Conservation (phyloP, 2,888 invertebrate genomes). For the Ectobius pallidus region DNA sequence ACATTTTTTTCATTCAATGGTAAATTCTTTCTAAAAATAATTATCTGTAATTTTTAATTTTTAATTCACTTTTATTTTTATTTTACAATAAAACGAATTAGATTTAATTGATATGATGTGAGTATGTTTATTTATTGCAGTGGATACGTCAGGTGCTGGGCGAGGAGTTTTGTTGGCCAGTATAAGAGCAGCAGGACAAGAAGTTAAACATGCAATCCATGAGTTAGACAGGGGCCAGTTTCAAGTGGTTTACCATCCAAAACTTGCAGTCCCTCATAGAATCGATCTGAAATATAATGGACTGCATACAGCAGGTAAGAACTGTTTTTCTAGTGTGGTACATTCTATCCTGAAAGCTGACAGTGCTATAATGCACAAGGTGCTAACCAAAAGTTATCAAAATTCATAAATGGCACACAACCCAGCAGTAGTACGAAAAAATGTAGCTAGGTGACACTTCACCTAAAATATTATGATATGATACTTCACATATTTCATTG, state of each 20-base stretch:
- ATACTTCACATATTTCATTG: too few species aligned
- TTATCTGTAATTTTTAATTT: too few species aligned
- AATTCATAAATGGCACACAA: not conserved
- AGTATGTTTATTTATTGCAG: conserved; percentile 56
- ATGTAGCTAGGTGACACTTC: not conserved
- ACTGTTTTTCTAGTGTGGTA: not conserved
- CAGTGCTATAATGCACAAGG: not conserved
- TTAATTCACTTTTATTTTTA: too few species aligned
- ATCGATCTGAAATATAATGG: conserved; percentile 87
- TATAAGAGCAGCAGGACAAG: conserved; percentile 80
- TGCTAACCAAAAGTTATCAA: not conserved
- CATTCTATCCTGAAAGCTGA: not conserved
- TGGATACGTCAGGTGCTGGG: conserved; percentile 81
- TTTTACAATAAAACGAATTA: too few species aligned
- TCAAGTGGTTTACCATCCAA: conserved; percentile 88
- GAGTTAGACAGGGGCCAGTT: conserved; percentile 73
- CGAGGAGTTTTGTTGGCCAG: conserved; percentile 81
- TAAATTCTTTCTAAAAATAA: too few species aligned
- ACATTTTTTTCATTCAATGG: too few species aligned
- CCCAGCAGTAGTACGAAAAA: not conserved
- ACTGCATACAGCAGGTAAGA: conserved; percentile 67
- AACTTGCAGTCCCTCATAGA: conserved; percentile 84
- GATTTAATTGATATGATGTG: too few species aligned
- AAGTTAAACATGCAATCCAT: conserved; percentile 82
- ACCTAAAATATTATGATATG: too few species aligned